Percentiles rank a stretch among this genome's conserved stretches.
Conservation (phyloP, 1,140 invertebrate species). For the Mya arenaria region DNA sequence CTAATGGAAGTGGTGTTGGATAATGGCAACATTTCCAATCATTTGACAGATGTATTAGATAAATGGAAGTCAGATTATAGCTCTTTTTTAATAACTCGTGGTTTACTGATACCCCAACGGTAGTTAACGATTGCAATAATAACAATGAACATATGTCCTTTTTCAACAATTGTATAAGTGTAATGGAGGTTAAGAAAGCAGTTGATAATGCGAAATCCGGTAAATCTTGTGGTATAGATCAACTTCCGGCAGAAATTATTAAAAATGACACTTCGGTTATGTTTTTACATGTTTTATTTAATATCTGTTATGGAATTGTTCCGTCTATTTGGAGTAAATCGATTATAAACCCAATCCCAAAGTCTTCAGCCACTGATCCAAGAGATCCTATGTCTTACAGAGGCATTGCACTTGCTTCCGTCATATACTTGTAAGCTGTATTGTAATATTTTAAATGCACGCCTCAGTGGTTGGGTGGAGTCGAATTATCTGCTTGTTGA, state of each 20-base stretch:
- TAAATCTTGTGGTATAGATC: background rate
- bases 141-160: too few relatives aligned
- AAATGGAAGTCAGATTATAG: conserved; percentile 1
- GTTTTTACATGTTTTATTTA: conserved; percentile 16
- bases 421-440: conserved; percentile 19
- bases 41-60: background rate
- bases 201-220: too few relatives aligned
- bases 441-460: background rate
- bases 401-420: conserved; percentile 23
- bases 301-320: conserved; percentile 30
- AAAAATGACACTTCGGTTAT: conserved; percentile 1
- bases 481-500: too few relatives aligned
- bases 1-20: conserved; percentile 19
- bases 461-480: too few relatives aligned
- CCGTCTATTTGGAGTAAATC: conserved; percentile 17
- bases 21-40: background rate
- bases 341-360: conserved; percentile 49
- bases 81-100: too few relatives aligned
- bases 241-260: background rate
- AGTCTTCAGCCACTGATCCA: conserved; percentile 15
- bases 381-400: conserved; percentile 34
- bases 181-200: too few relatives aligned
- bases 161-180: too few relatives aligned
- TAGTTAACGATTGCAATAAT: too few relatives aligned
- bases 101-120: too few relatives aligned